phyloP scores from a whole-genome alignment of 1,140 invertebrate genomes.

The Pseudoatta argentina region DNA sequence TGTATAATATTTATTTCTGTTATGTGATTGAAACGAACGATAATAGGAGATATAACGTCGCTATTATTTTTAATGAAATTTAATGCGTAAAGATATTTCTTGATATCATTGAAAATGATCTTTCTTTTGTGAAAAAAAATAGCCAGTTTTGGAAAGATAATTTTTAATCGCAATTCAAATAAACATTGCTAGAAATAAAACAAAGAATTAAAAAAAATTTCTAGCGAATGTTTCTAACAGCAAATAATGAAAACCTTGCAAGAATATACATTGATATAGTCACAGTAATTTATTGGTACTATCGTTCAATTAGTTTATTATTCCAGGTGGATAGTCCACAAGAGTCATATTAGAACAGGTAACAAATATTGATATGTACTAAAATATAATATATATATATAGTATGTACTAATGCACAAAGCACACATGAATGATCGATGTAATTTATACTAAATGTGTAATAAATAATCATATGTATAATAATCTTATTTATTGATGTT shows the following conservation, averaged over 20 bases:
- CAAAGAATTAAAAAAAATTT: not conserved
- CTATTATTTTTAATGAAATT: conserved; percentile 1
- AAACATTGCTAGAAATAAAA: conserved; percentile 3
- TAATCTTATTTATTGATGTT: not conserved
- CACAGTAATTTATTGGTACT: conserved; percentile 41
- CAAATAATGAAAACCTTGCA: not conserved
- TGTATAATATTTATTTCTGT: conserved; percentile 37
- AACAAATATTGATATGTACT: conserved; percentile 11
- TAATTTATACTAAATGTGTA: conserved; percentile 37
- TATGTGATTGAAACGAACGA: not conserved
- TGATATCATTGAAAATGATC: not conserved
- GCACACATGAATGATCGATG: conserved; percentile 6
- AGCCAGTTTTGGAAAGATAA: not conserved
- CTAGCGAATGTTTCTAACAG: not conserved
- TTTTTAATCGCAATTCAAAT: not conserved
- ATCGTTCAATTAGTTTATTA: conserved; percentile 26
- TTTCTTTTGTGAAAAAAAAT: not conserved
- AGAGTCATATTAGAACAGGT: conserved; percentile 54
- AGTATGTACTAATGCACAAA: conserved; percentile 16
- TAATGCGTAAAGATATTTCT: not conserved
- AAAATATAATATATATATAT: conserved; percentile 2
- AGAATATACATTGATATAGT: conserved; percentile 36
- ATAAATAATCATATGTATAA: conserved; percentile 41
- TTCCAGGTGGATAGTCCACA: conserved; percentile 48
- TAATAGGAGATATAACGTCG: conserved; percentile 36